phyloP scores from a whole-genome alignment of 2,113 vertebrate genomes.

The Dasyprocta punctata region DNA sequence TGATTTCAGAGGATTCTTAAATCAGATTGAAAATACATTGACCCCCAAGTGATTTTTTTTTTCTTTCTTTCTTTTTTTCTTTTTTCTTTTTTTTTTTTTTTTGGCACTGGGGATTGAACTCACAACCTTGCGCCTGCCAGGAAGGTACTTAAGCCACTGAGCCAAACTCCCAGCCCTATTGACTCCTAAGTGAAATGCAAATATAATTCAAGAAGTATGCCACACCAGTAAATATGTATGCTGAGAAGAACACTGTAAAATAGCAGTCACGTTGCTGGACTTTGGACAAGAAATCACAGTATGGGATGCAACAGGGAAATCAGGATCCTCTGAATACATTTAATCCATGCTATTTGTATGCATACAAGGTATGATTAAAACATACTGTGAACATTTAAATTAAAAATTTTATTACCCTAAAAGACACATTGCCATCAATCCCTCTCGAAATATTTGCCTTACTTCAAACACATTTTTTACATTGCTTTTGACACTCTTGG shows the following conservation, averaged over 20 bases:
- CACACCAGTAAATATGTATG: not conserved
- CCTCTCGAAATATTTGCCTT: not conserved
- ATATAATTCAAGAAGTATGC: not conserved
- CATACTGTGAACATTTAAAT: not conserved
- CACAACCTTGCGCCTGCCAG: too few species aligned
- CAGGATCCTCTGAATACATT: not conserved
- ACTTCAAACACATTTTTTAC: not conserved
- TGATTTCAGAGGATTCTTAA: not conserved
- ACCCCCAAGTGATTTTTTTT: not conserved
- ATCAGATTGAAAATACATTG: not conserved
- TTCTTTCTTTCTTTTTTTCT: too few species aligned
- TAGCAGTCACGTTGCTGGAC: not conserved
- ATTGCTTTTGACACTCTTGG: not conserved
- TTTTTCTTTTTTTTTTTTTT: too few species aligned
- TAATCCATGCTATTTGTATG: not conserved
- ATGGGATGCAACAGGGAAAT: not conserved
- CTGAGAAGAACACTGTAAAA: not conserved
- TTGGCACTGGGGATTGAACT: too few species aligned
- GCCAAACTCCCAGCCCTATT: too few species aligned
- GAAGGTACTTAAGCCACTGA: too few species aligned
- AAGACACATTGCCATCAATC: not conserved
- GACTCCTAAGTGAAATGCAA: not conserved
- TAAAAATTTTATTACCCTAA: not conserved
- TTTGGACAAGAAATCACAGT: not conserved
- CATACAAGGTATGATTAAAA: not conserved